Evolutionary conservation across 2,113 vertebrate genomes (phyloP).

Genomic region (Onychorhynchus coronatus): DNA sequence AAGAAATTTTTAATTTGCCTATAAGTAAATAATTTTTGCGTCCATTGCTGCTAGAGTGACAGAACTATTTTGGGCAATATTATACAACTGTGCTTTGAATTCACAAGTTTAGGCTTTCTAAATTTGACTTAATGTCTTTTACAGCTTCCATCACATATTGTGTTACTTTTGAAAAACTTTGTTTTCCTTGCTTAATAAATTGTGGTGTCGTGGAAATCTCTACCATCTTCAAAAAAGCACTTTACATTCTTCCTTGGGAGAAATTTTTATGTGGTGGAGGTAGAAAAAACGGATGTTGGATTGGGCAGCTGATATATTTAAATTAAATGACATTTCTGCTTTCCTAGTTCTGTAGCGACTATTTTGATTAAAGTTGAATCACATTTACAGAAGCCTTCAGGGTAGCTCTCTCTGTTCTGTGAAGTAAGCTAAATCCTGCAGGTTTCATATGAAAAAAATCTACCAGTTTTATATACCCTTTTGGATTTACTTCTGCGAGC

Average conservation of each 20-base stretch:
- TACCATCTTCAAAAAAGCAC: neutral
- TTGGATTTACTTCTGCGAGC: neutral
- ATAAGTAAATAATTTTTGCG: constrained; percentile 43
- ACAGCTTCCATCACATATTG: constrained; percentile 28
- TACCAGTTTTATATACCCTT: neutral
- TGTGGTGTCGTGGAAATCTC: neutral
- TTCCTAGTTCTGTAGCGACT: constrained; percentile 8
- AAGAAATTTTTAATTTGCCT: neutral
- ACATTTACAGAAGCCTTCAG: constrained; percentile 41
- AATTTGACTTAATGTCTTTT: constrained; percentile 71
- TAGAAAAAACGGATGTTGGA: neutral
- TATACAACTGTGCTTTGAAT: constrained; percentile 63
- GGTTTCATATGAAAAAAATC: constrained; percentile 41
- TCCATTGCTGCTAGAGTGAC: constrained; percentile 17
- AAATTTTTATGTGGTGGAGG: neutral
- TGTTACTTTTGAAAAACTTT: constrained; percentile 45
- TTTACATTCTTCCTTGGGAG: neutral
- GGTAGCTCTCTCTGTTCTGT: neutral
- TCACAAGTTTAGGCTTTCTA: constrained; percentile 65
- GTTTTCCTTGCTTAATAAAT: constrained; percentile 58
- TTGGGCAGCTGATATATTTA: neutral
- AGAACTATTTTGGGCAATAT: constrained; percentile 43
- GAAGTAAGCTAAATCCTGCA: constrained; percentile 44
- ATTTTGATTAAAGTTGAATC: constrained; percentile 59
- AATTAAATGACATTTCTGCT: neutral